These are phyloP conservation scores for Syngnathus rostellatus DNA, from an alignment of 2,797 vertebrate genomes.

Conservation along the genomic window DNA sequence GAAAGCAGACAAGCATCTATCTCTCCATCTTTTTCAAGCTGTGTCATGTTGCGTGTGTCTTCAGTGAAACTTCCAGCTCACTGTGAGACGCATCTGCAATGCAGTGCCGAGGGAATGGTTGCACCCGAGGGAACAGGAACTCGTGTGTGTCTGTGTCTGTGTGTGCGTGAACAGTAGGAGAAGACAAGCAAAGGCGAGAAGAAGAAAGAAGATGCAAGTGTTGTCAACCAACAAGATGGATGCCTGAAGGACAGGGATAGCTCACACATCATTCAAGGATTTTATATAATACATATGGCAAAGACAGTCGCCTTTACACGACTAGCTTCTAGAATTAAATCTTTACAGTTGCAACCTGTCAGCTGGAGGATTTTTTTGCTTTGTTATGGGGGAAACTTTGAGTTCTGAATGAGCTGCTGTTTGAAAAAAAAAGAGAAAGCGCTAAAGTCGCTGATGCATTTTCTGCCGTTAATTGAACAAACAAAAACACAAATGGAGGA, in stretches of 20 bases:
- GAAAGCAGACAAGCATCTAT: neutral
- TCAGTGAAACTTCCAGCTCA: conserved; percentile 48
- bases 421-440: too few species aligned
- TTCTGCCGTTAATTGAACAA: too few species aligned
- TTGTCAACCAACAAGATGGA: conserved; percentile 45
- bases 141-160: neutral
- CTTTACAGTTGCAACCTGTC: too few species aligned
- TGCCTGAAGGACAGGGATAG: conserved; percentile 33
- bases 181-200: neutral
- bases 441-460: too few species aligned
- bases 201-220: conserved; percentile 19
- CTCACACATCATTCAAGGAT: conserved; percentile 22
- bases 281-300: neutral
- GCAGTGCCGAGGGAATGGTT: conserved; percentile 55
- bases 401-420: too few species aligned
- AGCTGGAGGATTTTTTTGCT: too few species aligned
- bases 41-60: conserved; percentile 34
- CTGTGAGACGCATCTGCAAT: conserved; percentile 68
- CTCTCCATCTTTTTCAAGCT: conserved; percentile 17
- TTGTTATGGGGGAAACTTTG: too few species aligned
- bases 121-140: conserved; percentile 24
- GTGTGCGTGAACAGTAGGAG: conserved; percentile 25
- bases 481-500: too few species aligned
- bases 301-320: too few species aligned
- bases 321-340: too few species aligned